Percentiles rank a stretch among this genome's conserved stretches.
phyloP scores from a whole-genome alignment of 2,888 invertebrate species.

The Stenodema calcarata region DNA sequence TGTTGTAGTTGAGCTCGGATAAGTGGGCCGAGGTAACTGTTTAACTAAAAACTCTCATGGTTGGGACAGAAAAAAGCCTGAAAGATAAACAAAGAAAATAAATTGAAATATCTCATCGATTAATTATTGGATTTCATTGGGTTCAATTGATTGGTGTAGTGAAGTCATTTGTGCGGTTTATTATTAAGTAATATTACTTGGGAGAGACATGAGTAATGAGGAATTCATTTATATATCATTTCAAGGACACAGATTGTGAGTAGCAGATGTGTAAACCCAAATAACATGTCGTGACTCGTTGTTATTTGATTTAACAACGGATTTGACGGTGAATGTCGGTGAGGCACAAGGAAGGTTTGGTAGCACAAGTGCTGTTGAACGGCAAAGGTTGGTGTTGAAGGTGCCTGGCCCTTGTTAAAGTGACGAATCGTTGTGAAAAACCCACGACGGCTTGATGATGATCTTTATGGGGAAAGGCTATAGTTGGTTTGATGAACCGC shows the following conservation, averaged over 20 bases:
- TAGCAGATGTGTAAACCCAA: not conserved
- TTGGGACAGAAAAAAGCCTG: no score
- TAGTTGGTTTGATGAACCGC: not conserved
- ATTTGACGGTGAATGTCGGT: not conserved
- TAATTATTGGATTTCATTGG: no score
- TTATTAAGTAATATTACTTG: no score
- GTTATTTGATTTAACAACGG: not conserved
- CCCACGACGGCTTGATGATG: not conserved
- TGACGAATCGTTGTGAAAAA: not conserved
- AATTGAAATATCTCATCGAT: no score
- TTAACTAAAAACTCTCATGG: no score
- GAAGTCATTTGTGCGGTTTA: no score
- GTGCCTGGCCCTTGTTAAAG: not conserved
- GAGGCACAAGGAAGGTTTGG: not conserved
- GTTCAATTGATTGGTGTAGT: no score
- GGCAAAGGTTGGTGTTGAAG: no score
- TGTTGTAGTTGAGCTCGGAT: no score
- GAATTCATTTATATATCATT: not conserved
- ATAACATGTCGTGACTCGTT: not conserved
- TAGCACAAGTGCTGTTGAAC: not conserved
- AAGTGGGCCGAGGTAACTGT: no score
- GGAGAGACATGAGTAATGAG: not conserved
- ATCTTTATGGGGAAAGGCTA: not conserved
- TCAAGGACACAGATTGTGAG: not conserved
- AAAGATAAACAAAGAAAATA: no score